These are phyloP conservation scores for Ranitomeya imitator DNA, from an alignment of 2,113 vertebrate genomes.

Conservation along the genomic window DNA sequence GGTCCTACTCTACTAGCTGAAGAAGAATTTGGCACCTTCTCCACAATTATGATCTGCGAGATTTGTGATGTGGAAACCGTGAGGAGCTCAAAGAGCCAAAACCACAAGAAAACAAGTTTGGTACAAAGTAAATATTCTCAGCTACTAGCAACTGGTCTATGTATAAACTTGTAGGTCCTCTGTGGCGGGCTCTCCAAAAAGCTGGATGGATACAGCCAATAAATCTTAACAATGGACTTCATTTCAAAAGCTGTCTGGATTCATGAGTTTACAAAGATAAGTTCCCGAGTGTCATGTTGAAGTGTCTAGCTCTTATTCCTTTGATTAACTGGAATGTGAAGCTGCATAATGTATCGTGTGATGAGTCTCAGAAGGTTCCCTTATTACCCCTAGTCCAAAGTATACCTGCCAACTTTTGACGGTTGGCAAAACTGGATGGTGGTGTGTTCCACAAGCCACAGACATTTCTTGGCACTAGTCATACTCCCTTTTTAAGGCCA, in stretches of 20 bases:
- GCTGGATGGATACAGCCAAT: not conserved
- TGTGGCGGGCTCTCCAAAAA: conserved; percentile 31
- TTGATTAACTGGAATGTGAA: conserved; percentile 20
- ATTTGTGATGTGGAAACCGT: conserved; percentile 52
- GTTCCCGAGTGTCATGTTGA: conserved; percentile 15
- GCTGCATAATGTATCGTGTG: conserved; percentile 4
- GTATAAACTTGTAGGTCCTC: not conserved
- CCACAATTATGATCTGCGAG: conserved; percentile 44
- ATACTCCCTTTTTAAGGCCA: too few relatives aligned
- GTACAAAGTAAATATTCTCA: conserved; percentile 39
- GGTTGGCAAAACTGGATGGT: too few relatives aligned
- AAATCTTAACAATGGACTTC: not conserved
- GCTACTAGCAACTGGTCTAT: conserved; percentile 25
- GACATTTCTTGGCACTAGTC: too few relatives aligned
- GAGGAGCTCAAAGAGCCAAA: conserved; percentile 31
- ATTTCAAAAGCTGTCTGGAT: not conserved
- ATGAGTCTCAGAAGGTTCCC: not conserved
- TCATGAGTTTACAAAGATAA: conserved; percentile 30
- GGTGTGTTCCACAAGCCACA: too few relatives aligned
- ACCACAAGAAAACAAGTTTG: conserved; percentile 45
- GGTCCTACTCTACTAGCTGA: not conserved
- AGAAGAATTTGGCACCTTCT: conserved; percentile 15
- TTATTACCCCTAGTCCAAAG: not conserved
- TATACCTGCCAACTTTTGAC: not conserved
- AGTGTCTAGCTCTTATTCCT: conserved; percentile 26